phyloP scores from a whole-genome alignment of 2,888 invertebrate species.

The Diaperis boleti region DNA sequence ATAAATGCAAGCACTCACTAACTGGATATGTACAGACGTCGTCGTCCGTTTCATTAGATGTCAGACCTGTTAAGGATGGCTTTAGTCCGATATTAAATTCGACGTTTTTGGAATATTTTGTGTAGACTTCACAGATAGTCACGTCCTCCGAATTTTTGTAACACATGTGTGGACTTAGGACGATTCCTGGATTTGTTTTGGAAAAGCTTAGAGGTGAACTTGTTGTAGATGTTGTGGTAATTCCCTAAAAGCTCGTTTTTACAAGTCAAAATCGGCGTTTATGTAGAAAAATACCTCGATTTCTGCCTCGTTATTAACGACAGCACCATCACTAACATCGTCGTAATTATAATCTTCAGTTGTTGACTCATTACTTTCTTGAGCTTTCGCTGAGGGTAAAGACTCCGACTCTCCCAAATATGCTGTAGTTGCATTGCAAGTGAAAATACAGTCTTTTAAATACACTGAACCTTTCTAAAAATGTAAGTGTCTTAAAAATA shows the following conservation, averaged over 20 bases:
- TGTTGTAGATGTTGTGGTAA: neutral
- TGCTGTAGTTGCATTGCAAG: constrained; percentile 67
- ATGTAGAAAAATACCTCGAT: constrained; percentile 35
- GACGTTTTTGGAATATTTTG: constrained; percentile 69
- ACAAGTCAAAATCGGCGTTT: no score
- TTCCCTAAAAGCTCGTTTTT: neutral
- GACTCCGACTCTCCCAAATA: constrained; percentile 48
- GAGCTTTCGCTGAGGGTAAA: constrained; percentile 13
- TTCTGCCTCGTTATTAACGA: constrained; percentile 20
- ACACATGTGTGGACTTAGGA: constrained; percentile 71
- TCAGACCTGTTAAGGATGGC: constrained; percentile 62
- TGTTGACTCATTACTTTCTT: constrained; percentile 15
- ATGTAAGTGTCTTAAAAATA: neutral
- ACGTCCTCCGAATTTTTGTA: constrained; percentile 59
- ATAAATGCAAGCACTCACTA: constrained; percentile 62
- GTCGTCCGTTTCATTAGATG: constrained; percentile 63
- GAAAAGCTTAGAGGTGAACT: neutral
- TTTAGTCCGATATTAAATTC: constrained; percentile 69
- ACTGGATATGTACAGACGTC: constrained; percentile 78
- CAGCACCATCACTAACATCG: constrained; percentile 14
- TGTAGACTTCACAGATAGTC: constrained; percentile 73
- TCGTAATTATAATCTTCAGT: constrained; percentile 37
- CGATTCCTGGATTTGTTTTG: constrained; percentile 17
- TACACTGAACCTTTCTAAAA: constrained; percentile 72
- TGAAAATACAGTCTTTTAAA: constrained; percentile 78